Evolutionary conservation across 30 jellyfish, hydroid and myxozoan genomes (phyloP).

Genomic region (Aurelia sp.): DNA sequence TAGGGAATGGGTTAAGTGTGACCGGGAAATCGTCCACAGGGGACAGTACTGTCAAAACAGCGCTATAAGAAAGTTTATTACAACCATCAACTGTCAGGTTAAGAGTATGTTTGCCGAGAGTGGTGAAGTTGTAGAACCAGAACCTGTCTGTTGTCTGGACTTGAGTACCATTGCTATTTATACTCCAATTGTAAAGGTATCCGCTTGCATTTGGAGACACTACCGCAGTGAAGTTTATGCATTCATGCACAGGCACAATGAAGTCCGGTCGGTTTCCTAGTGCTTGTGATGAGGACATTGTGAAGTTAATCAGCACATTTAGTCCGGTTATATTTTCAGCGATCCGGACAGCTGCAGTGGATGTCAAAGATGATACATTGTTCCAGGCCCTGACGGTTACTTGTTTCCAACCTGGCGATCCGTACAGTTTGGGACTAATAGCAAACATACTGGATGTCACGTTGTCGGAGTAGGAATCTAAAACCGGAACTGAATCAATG

Average conservation of each 20-base stretch:
- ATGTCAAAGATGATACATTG: slow-evolving; percentile 8
- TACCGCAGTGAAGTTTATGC: slow-evolving; percentile 28
- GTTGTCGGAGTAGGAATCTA: slow-evolving; percentile 1
- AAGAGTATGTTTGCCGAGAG: slow-evolving; percentile 9
- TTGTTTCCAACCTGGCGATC: slow-evolving; percentile 31
- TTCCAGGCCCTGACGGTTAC: slow-evolving; percentile 47
- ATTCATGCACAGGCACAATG: slow-evolving; percentile 22
- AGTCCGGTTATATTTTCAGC: slow-evolving; percentile 20
- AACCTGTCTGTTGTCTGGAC: neutral
- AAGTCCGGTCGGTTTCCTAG: slow-evolving; percentile 6
- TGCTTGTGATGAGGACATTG: slow-evolving; percentile 44
- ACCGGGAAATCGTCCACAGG: slow-evolving; percentile 36
- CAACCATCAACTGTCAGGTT: slow-evolving; percentile 41
- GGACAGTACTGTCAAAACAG: slow-evolving; percentile 4
- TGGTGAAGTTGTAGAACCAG: slow-evolving; percentile 17
- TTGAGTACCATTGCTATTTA: slow-evolving; percentile 21
- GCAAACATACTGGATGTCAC: slow-evolving; percentile 21
- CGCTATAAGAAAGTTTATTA: neutral
- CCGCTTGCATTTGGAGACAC: slow-evolving; percentile 45
- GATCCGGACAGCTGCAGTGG: slow-evolving; percentile 19
- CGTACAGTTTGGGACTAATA: slow-evolving; percentile 4
- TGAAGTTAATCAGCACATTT: slow-evolving; percentile 20
- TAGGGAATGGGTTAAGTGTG: slow-evolving; percentile 35
- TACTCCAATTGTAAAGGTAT: slow-evolving; percentile 19
- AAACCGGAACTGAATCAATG: neutral